These are phyloP conservation scores for Penaeus monodon DNA, from an alignment of 2,888 invertebrate genomes.

Conservation along the genomic window DNA sequence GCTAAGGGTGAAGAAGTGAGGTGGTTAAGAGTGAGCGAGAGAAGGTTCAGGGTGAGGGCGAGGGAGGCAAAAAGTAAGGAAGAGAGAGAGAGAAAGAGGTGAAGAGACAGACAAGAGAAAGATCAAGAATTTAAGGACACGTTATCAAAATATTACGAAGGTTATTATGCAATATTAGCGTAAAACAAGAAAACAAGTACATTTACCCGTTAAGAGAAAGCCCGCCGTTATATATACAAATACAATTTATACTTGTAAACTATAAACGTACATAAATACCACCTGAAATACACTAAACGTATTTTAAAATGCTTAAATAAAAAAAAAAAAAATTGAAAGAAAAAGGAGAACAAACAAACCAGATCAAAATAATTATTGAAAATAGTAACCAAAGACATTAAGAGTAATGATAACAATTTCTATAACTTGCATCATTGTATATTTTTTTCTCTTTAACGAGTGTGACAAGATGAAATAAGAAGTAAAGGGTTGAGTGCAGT, in stretches of 20 bases:
- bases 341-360: background rate
- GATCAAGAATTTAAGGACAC: too few relatives aligned
- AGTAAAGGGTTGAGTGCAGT: too few relatives aligned
- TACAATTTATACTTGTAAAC: background rate
- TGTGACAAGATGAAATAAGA: too few relatives aligned
- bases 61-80: background rate
- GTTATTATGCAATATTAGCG: too few relatives aligned
- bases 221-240: background rate
- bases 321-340: background rate
- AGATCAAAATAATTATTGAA: too few relatives aligned
- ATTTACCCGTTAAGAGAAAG: background rate
- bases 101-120: background rate
- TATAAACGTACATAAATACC: background rate
- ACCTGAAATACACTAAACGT: background rate
- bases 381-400: too few relatives aligned
- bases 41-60: background rate
- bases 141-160: too few relatives aligned
- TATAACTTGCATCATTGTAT: too few relatives aligned
- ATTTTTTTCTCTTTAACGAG: too few relatives aligned
- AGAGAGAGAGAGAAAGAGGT: conserved; percentile 13
- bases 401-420: too few relatives aligned
- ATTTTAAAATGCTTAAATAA: background rate
- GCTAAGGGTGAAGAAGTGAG: too few relatives aligned
- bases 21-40: background rate
- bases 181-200: background rate